phyloP scores from a whole-genome alignment of 2,113 vertebrate species.

The Bostrychus sinensis region DNA sequence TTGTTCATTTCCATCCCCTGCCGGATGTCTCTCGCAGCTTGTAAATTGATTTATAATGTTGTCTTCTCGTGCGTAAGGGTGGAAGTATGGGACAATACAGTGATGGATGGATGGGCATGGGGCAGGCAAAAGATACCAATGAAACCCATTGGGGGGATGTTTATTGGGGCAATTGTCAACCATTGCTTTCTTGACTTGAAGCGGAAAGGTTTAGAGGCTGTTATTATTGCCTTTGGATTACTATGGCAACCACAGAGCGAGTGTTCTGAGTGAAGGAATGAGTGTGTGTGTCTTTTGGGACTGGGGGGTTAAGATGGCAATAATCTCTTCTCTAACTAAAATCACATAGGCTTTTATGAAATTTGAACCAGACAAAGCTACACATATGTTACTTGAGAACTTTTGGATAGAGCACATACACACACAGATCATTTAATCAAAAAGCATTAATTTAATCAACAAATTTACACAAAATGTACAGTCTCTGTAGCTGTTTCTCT shows the following conservation, averaged over 20 bases:
- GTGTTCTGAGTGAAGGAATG: constrained; percentile 67
- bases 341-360: not conserved
- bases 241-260: constrained; percentile 74
- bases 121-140: constrained; percentile 11
- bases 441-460: no score
- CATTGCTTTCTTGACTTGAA: constrained; percentile 48
- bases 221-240: constrained; percentile 72
- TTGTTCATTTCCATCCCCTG: constrained; percentile 58
- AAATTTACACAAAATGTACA: no score
- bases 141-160: constrained; percentile 52
- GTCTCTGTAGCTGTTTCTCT: no score
- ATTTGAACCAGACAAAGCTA: no score
- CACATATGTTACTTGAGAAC: no score
- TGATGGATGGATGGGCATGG: constrained; percentile 1
- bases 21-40: constrained; percentile 49
- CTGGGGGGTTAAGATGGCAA: constrained; percentile 16
- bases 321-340: not conserved
- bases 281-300: constrained; percentile 16
- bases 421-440: no score
- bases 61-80: constrained; percentile 34
- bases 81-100: constrained; percentile 26
- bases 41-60: constrained; percentile 72
- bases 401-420: no score
- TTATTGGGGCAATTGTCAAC: constrained; percentile 67
- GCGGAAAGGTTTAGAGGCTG: constrained; percentile 55